phyloP scores from a whole-genome alignment of 2,113 vertebrate genomes.

The Oreochromis spilurus region DNA sequence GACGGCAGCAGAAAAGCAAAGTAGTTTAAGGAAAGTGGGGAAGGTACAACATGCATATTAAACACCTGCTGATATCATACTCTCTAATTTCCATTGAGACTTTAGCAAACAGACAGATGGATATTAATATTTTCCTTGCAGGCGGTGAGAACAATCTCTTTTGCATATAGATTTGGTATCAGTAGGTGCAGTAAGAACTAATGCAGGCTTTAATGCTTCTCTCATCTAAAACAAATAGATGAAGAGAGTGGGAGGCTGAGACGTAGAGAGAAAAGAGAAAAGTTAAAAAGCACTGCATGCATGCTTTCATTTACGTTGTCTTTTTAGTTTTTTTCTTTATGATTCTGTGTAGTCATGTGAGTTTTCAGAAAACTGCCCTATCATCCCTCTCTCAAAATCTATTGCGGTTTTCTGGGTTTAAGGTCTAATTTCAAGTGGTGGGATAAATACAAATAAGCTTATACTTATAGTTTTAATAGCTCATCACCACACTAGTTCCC shows the following conservation, averaged over 20 bases:
- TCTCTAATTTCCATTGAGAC: constrained; percentile 43
- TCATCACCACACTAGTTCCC: background rate
- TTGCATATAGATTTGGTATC: constrained; percentile 59
- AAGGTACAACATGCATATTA: constrained; percentile 24
- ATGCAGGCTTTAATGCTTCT: constrained; percentile 11
- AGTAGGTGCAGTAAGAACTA: constrained; percentile 23
- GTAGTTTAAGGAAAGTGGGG: background rate
- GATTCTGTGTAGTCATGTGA: background rate
- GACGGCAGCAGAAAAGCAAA: background rate
- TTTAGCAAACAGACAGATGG: constrained; percentile 24
- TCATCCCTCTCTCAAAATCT: background rate
- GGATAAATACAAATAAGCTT: background rate
- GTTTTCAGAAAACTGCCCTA: background rate
- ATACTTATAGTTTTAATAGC: background rate
- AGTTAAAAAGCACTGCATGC: background rate
- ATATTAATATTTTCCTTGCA: constrained; percentile 46
- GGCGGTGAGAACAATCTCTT: constrained; percentile 26
- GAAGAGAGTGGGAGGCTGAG: background rate
- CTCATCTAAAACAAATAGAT: constrained; percentile 33
- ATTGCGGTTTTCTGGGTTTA: background rate
- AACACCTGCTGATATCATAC: constrained; percentile 17
- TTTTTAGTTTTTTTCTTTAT: background rate
- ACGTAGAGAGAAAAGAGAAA: background rate
- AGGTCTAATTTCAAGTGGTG: background rate
- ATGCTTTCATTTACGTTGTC: background rate